Percentiles rank a stretch among this genome's conserved stretches.
Evolutionary conservation across 2,888 invertebrate genomes (phyloP).

Genomic region (Vesta saturnalis): DNA sequence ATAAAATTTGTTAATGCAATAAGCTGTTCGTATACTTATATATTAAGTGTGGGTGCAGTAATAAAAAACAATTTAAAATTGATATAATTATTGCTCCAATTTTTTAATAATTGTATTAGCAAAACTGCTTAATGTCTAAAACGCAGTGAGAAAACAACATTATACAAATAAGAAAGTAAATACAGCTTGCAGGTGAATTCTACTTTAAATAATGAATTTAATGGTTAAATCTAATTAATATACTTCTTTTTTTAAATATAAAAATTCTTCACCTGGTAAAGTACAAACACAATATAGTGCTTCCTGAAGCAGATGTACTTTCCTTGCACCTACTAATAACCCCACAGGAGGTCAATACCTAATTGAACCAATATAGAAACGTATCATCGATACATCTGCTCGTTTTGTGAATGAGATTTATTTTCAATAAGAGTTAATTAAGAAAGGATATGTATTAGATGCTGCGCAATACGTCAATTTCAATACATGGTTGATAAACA

Average conservation of each 20-base stretch:
- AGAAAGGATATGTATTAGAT: no score
- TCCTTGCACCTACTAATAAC: constrained; percentile 31
- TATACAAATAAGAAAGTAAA: neutral
- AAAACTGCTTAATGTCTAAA: neutral
- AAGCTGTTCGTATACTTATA: no score
- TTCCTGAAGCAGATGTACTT: constrained; percentile 30
- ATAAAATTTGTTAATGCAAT: constrained; percentile 28
- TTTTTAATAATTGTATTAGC: neutral
- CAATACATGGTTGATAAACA: no score
- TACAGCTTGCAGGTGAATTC: constrained; percentile 5
- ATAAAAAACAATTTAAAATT: constrained; percentile 10
- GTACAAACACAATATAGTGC: constrained; percentile 26
- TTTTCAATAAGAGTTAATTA: neutral
- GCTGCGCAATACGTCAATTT: no score
- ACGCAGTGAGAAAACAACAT: neutral
- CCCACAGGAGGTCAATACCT: constrained; percentile 35
- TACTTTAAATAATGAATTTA: no score
- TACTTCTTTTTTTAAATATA: neutral
- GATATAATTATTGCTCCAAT: neutral
- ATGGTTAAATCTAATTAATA: neutral
- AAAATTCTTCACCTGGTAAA: constrained; percentile 24
- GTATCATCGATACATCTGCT: constrained; percentile 34
- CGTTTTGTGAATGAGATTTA: constrained; percentile 8
- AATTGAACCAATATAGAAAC: constrained; percentile 31
- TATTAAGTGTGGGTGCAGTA: constrained; percentile 24